A percentile compares a stretch with the other conserved stretches of the same genome.
phyloP scores from a whole-genome alignment of 2,888 invertebrate genomes.

The Pseudanteris insignis region DNA sequence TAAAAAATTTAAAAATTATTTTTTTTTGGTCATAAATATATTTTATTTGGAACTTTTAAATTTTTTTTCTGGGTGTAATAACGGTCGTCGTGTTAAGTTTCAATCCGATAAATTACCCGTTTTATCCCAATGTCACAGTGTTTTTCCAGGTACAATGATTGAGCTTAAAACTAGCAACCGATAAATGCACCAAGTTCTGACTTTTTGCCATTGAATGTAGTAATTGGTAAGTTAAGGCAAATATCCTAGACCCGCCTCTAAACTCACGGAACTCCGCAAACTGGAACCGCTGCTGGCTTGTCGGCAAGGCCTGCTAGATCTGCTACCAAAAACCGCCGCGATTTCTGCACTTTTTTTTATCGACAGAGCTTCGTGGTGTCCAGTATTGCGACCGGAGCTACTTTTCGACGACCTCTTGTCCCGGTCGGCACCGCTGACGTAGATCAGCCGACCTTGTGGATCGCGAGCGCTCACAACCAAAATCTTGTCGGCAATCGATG shows the following conservation, averaged over 20 bases:
- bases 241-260: slow-evolving; percentile 63
- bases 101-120: slow-evolving; percentile 1
- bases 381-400: slow-evolving; percentile 48
- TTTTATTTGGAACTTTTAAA: too few relatives aligned
- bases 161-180: too few relatives aligned
- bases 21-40: too few relatives aligned
- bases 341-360: slow-evolving; percentile 91
- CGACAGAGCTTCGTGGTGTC: slow-evolving; percentile 75
- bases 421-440: slow-evolving; percentile 63
- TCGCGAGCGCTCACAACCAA: slow-evolving; percentile 68
- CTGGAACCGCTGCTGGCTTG: slow-evolving; percentile 60
- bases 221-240: slow-evolving; percentile 52
- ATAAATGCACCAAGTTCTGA: too few relatives aligned
- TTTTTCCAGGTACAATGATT: slow-evolving; percentile 35
- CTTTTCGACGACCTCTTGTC: slow-evolving; percentile 52
- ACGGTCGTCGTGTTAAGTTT: too few relatives aligned
- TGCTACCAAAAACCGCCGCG: slow-evolving; percentile 85
- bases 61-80: too few relatives aligned
- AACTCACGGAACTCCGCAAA: slow-evolving; percentile 59
- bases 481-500: slow-evolving; percentile 63
- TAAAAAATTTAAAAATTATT: too few relatives aligned
- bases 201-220: too few relatives aligned
- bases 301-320: slow-evolving; percentile 61
- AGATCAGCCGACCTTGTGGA: slow-evolving; percentile 67
- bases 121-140: slow-evolving; percentile 34